phyloP scores from a whole-genome alignment of 2,113 vertebrate genomes.

The Macquaria ambigua region DNA sequence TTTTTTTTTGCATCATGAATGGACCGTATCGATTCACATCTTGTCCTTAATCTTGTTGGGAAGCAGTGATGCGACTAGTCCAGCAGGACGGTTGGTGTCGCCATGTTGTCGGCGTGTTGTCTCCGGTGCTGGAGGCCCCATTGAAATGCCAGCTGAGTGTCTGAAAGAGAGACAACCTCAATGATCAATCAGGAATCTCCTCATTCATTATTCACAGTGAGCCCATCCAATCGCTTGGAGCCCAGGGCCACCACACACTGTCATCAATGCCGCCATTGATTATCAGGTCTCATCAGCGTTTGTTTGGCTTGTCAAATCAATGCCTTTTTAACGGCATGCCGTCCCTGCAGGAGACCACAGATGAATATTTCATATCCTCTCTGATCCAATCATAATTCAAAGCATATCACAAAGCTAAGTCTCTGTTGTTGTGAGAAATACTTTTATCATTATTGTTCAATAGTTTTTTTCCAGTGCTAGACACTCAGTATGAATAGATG shows the following conservation, averaged over 20 bases:
- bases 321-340: conserved; percentile 79
- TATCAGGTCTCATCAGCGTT: conserved; percentile 83
- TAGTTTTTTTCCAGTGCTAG: conserved; percentile 14
- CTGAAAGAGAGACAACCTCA: conserved; percentile 71
- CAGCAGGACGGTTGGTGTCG: conserved; percentile 2
- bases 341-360: conserved; percentile 75
- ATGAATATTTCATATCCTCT: conserved; percentile 83
- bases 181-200: conserved; percentile 81
- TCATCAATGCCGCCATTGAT: conserved; percentile 83
- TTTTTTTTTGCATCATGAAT: neutral
- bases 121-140: conserved; percentile 48
- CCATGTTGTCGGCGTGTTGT: conserved; percentile 35
- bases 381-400: conserved; percentile 75
- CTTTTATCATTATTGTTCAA: conserved; percentile 40
- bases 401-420: conserved; percentile 14
- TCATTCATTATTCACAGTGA: conserved; percentile 83
- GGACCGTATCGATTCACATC: conserved; percentile 26
- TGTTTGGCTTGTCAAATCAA: conserved; percentile 85
- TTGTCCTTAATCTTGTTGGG: conserved; percentile 30
- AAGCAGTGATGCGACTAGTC: conserved; percentile 28
- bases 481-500: conserved; percentile 16
- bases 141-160: conserved; percentile 79
- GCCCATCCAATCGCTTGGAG: conserved; percentile 77
- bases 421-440: conserved; percentile 43
- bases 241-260: conserved; percentile 78